Conservation (phyloP, 1,140 invertebrate genomes). For the Arion vulgaris region DNA sequence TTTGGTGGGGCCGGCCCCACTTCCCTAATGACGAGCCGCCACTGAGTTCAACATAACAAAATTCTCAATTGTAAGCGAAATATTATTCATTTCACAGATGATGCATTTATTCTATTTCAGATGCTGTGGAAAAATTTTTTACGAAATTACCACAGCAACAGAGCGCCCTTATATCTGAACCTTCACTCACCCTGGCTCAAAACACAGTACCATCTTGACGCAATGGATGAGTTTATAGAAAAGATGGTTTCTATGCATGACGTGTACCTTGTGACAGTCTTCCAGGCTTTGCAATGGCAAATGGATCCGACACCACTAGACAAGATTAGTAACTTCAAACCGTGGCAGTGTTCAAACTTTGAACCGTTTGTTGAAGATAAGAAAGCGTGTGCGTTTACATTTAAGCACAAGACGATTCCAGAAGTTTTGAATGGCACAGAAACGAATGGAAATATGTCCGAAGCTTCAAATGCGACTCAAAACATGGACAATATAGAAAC, state of each 20-base stretch:
- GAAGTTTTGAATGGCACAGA: neutral
- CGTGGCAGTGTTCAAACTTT: conserved; percentile 53
- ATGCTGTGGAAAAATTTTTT: conserved; percentile 57
- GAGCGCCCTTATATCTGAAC: conserved; percentile 61
- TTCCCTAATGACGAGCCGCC: too few relatives aligned
- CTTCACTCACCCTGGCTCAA: conserved; percentile 58
- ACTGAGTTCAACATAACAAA: too few relatives aligned
- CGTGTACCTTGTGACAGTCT: conserved; percentile 54
- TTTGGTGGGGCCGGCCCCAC: too few relatives aligned
- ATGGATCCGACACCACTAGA: conserved; percentile 51
- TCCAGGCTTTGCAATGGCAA: conserved; percentile 59
- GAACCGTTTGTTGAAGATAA: conserved; percentile 45
- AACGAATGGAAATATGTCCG: too few relatives aligned
- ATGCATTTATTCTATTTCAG: conserved; percentile 31
- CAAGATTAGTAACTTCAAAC: conserved; percentile 47
- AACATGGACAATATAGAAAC: neutral
- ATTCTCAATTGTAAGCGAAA: too few relatives aligned
- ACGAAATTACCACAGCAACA: conserved; percentile 52
- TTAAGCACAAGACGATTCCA: conserved; percentile 24
- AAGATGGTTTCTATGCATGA: conserved; percentile 52
- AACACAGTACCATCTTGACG: conserved; percentile 52
- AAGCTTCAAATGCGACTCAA: neutral
- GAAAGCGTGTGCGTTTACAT: conserved; percentile 45
- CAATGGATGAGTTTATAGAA: conserved; percentile 53
- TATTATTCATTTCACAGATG: too few relatives aligned